Evolutionary conservation across 2,113 vertebrate genomes (phyloP), one percentile per base, ranked within the genome.

Genomic region (Prochilodus magdalenae): DNA sequence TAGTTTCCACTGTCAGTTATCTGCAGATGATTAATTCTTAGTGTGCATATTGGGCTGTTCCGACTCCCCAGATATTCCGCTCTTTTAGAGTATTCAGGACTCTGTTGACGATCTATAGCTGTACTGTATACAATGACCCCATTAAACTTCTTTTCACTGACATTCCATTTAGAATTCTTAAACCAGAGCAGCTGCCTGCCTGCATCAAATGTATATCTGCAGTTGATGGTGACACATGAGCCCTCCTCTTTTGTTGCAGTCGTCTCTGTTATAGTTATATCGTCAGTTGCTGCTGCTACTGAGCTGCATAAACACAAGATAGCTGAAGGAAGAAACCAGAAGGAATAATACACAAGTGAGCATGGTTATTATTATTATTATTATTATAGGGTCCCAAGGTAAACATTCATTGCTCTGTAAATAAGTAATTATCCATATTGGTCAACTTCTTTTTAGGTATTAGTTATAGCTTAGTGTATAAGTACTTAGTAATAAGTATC

Each of bases 151-250:
- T 0, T 0, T 0, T 0, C 0, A 0, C 0, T 0, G 0, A 0
- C 0, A 14, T 2, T 0, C 53, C 51, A 92, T 0, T 0, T 0
- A 51, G 70, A 0, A 76, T 93, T 24, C 62, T 92, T 92, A 33
- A 92, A 73, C 93, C 93, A 94, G 71, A 91, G 81, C 75, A 88
- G 87, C 51, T 57, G 0, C 4, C 72, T 5, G 0, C 0, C 0
- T 0, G 0, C 0, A 53, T 0, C 0, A 0, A 0, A 0, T 1
- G 5, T 0, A 2, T 0, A 0, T 0, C 0, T 5, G 29, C 91
- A 93, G 11, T 30, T 26, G 7, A 94, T 90, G 85, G 87, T 86
- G 67, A 86, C 10, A 69, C 91, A 93, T 33, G 90, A 92, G 1
- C 92, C 90, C 55, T 89, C 91, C 4, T 0, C 22, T 10, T 47